A percentile compares a stretch with the other conserved stretches of the same genome.
These are phyloP conservation scores for Halcyon badia DNA, from an alignment of 2,797 vertebrate genomes.

Conservation along the genomic window DNA sequence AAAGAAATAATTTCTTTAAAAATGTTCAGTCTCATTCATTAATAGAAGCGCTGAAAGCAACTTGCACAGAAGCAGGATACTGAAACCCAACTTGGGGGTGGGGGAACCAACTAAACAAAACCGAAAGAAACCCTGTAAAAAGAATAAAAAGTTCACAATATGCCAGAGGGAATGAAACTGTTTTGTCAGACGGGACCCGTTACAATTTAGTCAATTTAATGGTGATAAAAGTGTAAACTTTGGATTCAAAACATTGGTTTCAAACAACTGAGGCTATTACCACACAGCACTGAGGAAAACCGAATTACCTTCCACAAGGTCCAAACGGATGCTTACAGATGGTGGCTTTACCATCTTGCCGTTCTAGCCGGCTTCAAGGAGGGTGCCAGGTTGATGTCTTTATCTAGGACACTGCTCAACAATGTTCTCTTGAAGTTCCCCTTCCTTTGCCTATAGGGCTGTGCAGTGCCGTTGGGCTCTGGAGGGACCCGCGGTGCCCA, in stretches of 20 bases:
- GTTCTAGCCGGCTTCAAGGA: background rate
- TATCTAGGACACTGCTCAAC: background rate
- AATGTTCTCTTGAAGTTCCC: background rate
- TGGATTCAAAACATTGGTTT: conserved; percentile 32
- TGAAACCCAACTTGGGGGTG: background rate
- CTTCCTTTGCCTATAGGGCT: background rate
- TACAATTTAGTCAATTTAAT: background rate
- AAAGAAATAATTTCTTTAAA: conserved; percentile 51
- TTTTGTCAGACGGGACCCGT: conserved; percentile 45
- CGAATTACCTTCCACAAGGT: background rate
- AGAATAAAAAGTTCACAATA: background rate
- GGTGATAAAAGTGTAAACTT: conserved; percentile 60
- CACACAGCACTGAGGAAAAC: background rate
- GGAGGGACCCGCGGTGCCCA: background rate
- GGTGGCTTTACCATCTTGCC: background rate
- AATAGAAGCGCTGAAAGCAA: conserved; percentile 75
- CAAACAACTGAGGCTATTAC: conserved; percentile 39
- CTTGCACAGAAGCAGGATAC: conserved; percentile 64
- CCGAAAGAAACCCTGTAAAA: background rate
- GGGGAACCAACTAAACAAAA: background rate
- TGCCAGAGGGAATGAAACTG: conserved; percentile 39
- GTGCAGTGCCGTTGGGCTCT: rapidly evolving
- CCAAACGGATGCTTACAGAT: background rate
- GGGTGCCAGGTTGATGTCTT: background rate
- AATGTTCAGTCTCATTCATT: conserved; percentile 67